Evolutionary conservation across 2,888 invertebrate genomes (phyloP), one percentile per base, ranked within the genome.

Genomic region (Netelia melanura): DNA sequence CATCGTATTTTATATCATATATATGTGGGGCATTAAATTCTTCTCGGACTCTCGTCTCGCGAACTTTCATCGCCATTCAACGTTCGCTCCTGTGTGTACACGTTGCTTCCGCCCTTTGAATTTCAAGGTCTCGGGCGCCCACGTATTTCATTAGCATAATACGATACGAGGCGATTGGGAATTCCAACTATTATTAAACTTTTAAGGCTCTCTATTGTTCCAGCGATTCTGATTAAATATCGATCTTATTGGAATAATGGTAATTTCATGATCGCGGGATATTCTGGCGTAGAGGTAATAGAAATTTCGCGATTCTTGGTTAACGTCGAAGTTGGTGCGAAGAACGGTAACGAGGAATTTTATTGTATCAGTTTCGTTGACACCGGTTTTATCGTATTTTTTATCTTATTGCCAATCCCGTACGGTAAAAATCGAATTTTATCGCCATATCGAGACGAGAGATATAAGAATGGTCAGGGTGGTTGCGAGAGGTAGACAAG

Each of bases 71-170:
- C 65, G 48, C 30, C 62, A 67, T 68, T 68, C 72, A 61, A 72
- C n/a, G 68, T 30, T 30, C 3, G 11, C 48, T 48, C 48, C 48
- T n/a, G 30, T 44, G 48, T 6, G 11, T 14, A 2, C 48, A 2
- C 43, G 43, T 56, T 8, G 48, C 44, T 52, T 70, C 30, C 68
- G 64, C 38, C 38, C 68, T 74, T 56, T 48, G 52, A 74, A 70
- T 48, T 75, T 70, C 56, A 75, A 75, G 38, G 79, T 64, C 68
- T 54, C 70, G 56, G 30, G 6, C 78, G 48, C 44, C 56, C 70
- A 75, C 58, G 44, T 61, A 38, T 17, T 30, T 25, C 8, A 25
- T 30, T 11, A 17, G 25, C n/a, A 5, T 2, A 3, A 23, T 48
- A 38, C 25, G 62, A 68, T 68, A 25, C 30, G 0, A 48, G 38